Percentiles rank a stretch among this genome's conserved stretches.
Evolutionary conservation across 2,113 vertebrate genomes (phyloP).

Genomic region (Chaenogobius annularis): DNA sequence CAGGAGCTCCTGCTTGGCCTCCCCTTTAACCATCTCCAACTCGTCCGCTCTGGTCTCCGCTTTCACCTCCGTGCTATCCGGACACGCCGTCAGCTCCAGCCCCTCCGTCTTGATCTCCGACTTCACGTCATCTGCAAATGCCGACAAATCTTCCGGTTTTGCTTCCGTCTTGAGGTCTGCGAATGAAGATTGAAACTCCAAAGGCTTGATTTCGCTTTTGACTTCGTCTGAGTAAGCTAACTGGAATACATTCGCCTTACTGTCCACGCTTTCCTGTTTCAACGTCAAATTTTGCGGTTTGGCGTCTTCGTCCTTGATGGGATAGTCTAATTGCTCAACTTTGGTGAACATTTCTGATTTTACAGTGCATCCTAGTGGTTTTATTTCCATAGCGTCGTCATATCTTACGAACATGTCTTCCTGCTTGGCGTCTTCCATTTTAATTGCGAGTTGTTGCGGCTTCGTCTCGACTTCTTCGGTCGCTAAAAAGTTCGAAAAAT

Average conservation of each 20-base stretch:
- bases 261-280: conserved; percentile 43
- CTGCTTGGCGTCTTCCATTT: conserved; percentile 49
- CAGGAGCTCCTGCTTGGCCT: conserved; percentile 59
- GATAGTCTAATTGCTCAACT: conserved; percentile 48
- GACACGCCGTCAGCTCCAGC: conserved; percentile 33
- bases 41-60: conserved; percentile 40
- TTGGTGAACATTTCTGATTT: conserved; percentile 43
- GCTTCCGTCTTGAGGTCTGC: conserved; percentile 31
- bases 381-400: conserved; percentile 43
- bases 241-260: conserved; percentile 42
- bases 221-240: conserved; percentile 28
- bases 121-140: conserved; percentile 39
- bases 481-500: conserved; percentile 20
- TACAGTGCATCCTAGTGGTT: conserved; percentile 17
- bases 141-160: conserved; percentile 35
- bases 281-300: conserved; percentile 56
- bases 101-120: conserved; percentile 44
- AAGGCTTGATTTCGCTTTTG: conserved; percentile 50
- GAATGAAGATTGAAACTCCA: neutral
- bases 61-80: conserved; percentile 58
- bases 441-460: conserved; percentile 29
- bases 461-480: conserved; percentile 22
- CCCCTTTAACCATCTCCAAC: conserved; percentile 57
- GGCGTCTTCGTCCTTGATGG: conserved; percentile 49
- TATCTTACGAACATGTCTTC: conserved; percentile 25